Base-by-base conservation (phyloP, 2,113 vertebrate species). In the Tetrao urogallus region DNA sequence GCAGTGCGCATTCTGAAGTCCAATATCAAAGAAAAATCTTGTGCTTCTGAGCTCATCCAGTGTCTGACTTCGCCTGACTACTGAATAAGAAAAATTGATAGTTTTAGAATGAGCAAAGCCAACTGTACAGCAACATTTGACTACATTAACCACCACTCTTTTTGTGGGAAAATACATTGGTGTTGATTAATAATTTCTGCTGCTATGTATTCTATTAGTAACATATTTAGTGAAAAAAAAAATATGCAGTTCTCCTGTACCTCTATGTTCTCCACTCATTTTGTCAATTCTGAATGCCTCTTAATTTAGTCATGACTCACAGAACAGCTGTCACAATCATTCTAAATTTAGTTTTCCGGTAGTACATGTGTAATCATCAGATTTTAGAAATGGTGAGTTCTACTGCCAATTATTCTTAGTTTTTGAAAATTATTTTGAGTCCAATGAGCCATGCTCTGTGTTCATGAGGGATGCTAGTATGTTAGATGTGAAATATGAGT, bases 361-460 rank as follows among this genome's bases (percentile, higher is more conserved):
- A 66, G 5, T 56, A 60, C 15, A 15, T 43, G 6, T 42, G 11
- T 52, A 52, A 84, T 92, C 28, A 77, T 80, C 52, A 72, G 50
- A 90, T 95, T 84, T 74, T 50, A 87, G 17, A 67, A 48, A 69
- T 19, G 17, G 11, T 89, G 13, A 0, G 6, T 63, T 20, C 34
- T 56, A 48, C 18, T 85, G 60, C 7, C 27, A 88, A 36, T 65
- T 91, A 20, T 54, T 89, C 75, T 80, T 65, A 67, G 27, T 81
- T 90, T 54, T 86, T 79, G 38, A 90, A 67, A 91, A 71, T 3
- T 90, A 71, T 88, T 95, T 86, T 82, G 58, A 86, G 38, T 13
- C 76, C 54, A 75, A 22, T 84, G 42, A 93, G 43, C 72, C 5
- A 5, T 86, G 40, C 47, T 87, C 45, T 2, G 0, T 67, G 30